A percentile compares a stretch with the other conserved stretches of the same genome.
Conservation (phyloP, 2,888 invertebrate species). For the Taphrorychus bicolor region DNA sequence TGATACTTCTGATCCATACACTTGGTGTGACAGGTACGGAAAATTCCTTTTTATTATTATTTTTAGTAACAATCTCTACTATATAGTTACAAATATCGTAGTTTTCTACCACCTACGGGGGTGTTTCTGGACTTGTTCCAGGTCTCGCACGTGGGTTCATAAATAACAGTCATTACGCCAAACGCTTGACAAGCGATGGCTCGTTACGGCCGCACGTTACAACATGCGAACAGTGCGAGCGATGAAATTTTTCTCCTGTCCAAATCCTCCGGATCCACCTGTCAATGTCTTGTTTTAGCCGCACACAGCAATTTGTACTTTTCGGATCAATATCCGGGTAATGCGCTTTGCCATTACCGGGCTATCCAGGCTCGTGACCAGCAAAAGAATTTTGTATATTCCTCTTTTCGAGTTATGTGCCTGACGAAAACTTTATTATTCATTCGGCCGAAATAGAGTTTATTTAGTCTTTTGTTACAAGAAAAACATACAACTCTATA, state of each 20-base stretch:
- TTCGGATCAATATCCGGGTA: slow-evolving; percentile 1
- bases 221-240: not conserved
- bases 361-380: not conserved
- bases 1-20: slow-evolving; percentile 65
- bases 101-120: no score
- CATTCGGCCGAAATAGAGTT: not conserved
- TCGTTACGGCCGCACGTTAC: not conserved
- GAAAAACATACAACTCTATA: not conserved
- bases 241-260: not conserved
- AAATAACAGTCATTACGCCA: not conserved
- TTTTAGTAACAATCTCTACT: not conserved
- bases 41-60: not conserved
- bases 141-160: not conserved
- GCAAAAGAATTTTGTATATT: not conserved
- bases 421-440: not conserved
- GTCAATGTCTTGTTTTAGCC: slow-evolving; percentile 1
- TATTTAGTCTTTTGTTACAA: not conserved
- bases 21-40: slow-evolving; percentile 64
- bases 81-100: not conserved
- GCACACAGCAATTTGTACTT: slow-evolving; percentile 2
- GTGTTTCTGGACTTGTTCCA: no score
- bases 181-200: not conserved
- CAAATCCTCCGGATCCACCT: slow-evolving; percentile 1
- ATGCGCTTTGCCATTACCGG: no score
- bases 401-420: not conserved